Conservation (phyloP, 2,113 vertebrate species). For the Rhipidura dahli region DNA sequence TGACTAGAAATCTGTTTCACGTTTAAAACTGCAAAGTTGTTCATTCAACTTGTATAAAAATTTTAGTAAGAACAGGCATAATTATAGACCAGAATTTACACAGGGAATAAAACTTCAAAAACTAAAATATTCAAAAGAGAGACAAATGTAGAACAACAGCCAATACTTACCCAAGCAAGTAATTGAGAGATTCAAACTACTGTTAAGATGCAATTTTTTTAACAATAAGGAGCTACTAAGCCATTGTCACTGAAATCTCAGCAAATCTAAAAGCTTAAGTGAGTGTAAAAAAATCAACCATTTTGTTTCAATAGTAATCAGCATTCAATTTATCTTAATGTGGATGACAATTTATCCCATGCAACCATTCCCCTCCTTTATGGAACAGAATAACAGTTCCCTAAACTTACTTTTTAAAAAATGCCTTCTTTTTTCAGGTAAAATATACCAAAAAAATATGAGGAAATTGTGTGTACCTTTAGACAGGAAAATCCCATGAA, state of each 20-base stretch:
- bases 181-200: background rate
- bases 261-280: background rate
- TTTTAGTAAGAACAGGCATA: background rate
- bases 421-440: background rate
- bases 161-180: background rate
- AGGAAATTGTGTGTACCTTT: background rate
- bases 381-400: background rate
- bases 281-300: background rate
- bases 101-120: background rate
- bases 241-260: background rate
- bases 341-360: background rate
- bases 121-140: background rate
- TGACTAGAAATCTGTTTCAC: background rate
- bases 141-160: background rate
- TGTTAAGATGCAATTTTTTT: background rate
- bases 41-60: background rate
- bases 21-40: background rate
- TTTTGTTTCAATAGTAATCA: background rate
- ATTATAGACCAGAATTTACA: background rate
- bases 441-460: background rate
- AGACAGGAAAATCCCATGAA: background rate
- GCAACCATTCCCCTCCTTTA: background rate
- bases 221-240: background rate
- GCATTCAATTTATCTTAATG: background rate
- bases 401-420: background rate